Evolutionary conservation across 2,888 invertebrate species (phyloP).

Genomic region (Macrosoma leucophasiata): DNA sequence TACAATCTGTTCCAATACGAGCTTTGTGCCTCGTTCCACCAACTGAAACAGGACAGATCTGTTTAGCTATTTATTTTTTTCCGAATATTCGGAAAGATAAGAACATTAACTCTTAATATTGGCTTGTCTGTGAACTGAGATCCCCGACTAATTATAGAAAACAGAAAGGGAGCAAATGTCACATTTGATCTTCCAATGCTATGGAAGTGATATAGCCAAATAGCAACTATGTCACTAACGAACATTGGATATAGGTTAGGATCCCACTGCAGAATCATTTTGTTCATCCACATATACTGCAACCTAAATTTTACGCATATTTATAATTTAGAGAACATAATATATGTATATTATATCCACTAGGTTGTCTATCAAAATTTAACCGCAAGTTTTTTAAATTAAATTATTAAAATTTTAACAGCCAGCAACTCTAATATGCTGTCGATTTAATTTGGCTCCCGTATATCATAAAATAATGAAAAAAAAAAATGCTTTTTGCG

Average conservation of each 20-base stretch:
- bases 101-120: too few species aligned
- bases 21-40: constrained; percentile 94
- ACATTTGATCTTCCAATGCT: constrained; percentile 67
- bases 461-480: too few species aligned
- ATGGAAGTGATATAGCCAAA: constrained; percentile 61
- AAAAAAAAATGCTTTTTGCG: too few species aligned
- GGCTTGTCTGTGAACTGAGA: constrained; percentile 63
- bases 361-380: too few species aligned
- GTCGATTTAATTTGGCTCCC: too few species aligned
- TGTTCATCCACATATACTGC: constrained; percentile 5
- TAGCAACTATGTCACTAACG: constrained; percentile 58
- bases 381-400: too few species aligned
- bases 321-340: too few species aligned
- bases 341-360: too few species aligned
- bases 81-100: background rate
- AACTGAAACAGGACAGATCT: constrained; percentile 63
- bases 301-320: constrained; percentile 8
- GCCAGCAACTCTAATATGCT: too few species aligned
- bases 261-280: constrained; percentile 4
- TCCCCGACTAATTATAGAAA: constrained; percentile 53
- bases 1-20: constrained; percentile 98
- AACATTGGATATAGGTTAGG: constrained; percentile 51
- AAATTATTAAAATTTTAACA: too few species aligned
- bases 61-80: constrained; percentile 3
- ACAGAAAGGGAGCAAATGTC: constrained; percentile 60